Evolutionary conservation across 2,888 invertebrate genomes (phyloP), one percentile per base, ranked within the genome.

Genomic region (Sicus ferrugineus): DNA sequence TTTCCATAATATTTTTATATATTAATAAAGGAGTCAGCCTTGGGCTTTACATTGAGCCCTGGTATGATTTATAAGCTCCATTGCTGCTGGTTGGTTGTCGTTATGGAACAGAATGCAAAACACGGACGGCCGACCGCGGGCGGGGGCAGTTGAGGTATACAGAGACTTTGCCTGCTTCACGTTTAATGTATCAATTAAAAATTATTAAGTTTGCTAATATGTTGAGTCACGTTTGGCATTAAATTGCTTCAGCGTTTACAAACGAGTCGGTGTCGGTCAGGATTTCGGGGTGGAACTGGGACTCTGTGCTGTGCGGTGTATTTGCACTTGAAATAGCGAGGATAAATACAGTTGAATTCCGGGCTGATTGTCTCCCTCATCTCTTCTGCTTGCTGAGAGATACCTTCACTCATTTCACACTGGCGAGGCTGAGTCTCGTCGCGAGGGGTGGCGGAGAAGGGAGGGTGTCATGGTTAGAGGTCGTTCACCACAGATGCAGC

Each of bases 181-280:
- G 79, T 84, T 83, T 83, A 83, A 85, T 85, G 85, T 84, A 85
- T 84, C 85, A 84, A 84, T 84, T 84, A 84, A 84, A 84, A 84
- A 83, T 83, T 82, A 84, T 84, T 84, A 83, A 83, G 82, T 82
- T 80, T 80, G 76, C 81, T 82, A 81, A 81, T 82, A 84, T 84
- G 82, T 80, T 77, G 77, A 78, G 79, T 81, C 83, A 84, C 84
- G 84, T 84, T 76, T 77, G 71, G 70, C 67, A 72, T 73, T 70
- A 72, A 70, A 67, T 63, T 70, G 62, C 70, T 26, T 64, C 69
- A 52, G 48, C 59, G 48, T 70, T 42, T 65, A 67, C 67, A 67
- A 48, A 28, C 46, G 63, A 34, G 16, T 42, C 38, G 61, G 38
- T 23, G n/a, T 38, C 19, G 61, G 23, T 38, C 14, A n/a, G 11